phyloP scores from a whole-genome alignment of 2,888 invertebrate genomes.

The Rhopalosiphum nymphaeae region DNA sequence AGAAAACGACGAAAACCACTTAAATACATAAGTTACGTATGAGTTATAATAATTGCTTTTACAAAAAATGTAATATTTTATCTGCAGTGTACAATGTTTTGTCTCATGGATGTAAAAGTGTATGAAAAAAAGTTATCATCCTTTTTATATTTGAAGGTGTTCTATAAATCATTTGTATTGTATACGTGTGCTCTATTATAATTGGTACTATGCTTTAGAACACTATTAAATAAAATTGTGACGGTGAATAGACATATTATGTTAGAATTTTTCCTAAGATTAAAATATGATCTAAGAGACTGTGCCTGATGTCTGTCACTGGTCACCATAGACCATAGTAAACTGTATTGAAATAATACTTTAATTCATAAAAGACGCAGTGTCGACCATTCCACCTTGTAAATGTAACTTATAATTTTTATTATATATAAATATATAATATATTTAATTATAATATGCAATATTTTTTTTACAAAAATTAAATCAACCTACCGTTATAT shows the following conservation, averaged over 20 bases:
- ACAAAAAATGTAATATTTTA: neutral
- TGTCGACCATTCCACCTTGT: neutral
- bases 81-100: too few relatives aligned
- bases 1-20: neutral
- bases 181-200: neutral
- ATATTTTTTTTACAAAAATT: too few relatives aligned
- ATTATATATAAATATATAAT: neutral
- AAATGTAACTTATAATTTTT: neutral
- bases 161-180: neutral
- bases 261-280: too few relatives aligned
- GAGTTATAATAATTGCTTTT: too few relatives aligned
- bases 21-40: neutral
- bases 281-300: neutral
- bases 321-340: neutral
- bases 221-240: neutral
- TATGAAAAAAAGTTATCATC: neutral
- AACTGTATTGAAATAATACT: neutral
- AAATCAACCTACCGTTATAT: too few relatives aligned
- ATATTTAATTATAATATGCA: too few relatives aligned
- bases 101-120: neutral
- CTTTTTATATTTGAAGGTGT: neutral
- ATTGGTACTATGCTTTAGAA: neutral
- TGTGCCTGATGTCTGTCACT: neutral
- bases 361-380: neutral
- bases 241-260: neutral